These are phyloP conservation scores for Hermodice carunculata DNA, from an alignment of 2,888 invertebrate genomes.

Conservation along the genomic window DNA sequence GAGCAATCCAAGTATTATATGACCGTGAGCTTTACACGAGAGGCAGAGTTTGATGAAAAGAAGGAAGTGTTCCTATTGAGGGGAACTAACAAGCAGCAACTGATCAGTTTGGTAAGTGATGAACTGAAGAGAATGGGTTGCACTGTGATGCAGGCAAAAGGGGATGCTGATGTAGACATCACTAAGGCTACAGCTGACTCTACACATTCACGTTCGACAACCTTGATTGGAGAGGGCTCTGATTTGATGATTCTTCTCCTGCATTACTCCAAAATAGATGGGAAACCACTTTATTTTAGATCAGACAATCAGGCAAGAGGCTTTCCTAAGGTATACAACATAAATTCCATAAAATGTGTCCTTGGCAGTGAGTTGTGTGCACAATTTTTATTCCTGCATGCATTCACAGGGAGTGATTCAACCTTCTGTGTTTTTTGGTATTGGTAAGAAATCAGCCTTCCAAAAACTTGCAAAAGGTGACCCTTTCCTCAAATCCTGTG, in stretches of 20 bases:
- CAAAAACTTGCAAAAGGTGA: slow-evolving; percentile 8
- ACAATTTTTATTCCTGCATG: slow-evolving; percentile 19
- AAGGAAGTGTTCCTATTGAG: slow-evolving; percentile 31
- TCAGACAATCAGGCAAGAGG: slow-evolving; percentile 7
- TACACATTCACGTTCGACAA: slow-evolving; percentile 11
- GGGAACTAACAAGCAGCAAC: slow-evolving; percentile 26
- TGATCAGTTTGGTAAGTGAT: slow-evolving; percentile 25
- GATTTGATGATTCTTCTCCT: slow-evolving; percentile 23
- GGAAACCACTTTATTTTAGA: neutral
- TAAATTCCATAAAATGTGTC: neutral
- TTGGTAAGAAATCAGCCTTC: slow-evolving; percentile 23
- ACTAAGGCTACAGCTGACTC: neutral
- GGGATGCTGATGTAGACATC: slow-evolving; percentile 1
- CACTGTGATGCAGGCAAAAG: neutral
- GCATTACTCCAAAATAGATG: neutral
- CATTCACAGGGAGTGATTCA: slow-evolving; percentile 17
- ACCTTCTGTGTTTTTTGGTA: slow-evolving; percentile 22
- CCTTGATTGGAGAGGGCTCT: slow-evolving; percentile 34
- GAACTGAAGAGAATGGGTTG: slow-evolving; percentile 20
- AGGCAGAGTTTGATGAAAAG: slow-evolving; percentile 26
- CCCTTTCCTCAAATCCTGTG: too few relatives aligned
- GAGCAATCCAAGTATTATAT: slow-evolving; percentile 10
- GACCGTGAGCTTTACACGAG: slow-evolving; percentile 12
- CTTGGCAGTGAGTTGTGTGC: slow-evolving; percentile 17
- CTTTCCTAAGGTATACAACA: neutral